Conservation (phyloP, 2,113 vertebrate genomes). For the Bambusicola thoracicus region DNA sequence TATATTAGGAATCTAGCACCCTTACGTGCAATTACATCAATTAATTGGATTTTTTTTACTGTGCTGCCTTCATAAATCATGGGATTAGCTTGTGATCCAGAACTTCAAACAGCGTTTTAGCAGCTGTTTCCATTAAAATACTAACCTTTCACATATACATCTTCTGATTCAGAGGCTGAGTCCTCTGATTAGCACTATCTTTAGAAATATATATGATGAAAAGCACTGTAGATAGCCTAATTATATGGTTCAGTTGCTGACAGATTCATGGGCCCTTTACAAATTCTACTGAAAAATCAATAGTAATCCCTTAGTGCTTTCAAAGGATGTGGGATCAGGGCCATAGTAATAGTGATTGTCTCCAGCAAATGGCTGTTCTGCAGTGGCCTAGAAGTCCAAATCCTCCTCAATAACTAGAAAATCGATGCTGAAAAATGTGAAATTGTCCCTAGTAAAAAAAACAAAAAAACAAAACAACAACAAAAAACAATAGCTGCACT, state of each 20-base stretch:
- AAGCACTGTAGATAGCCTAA: neutral
- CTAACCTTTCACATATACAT: neutral
- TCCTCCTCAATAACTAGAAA: neutral
- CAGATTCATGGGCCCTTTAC: neutral
- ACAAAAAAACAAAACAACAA: no score
- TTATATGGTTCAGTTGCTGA: neutral
- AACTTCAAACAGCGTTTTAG: neutral
- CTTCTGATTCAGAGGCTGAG: constrained; percentile 8
- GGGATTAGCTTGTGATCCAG: neutral
- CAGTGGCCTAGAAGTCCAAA: neutral
- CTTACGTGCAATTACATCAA: neutral
- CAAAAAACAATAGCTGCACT: neutral
- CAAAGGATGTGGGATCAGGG: neutral
- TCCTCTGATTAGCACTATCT: neutral
- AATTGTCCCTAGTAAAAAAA: neutral
- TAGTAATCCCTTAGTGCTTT: constrained; percentile 1
- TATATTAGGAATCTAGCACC: neutral
- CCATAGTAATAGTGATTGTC: neutral
- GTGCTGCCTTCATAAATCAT: neutral
- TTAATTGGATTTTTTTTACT: neutral
- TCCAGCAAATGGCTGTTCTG: neutral
- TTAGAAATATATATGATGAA: constrained; percentile 11
- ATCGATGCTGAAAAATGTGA: neutral
- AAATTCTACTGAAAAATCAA: constrained; percentile 38
- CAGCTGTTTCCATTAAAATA: neutral